These are phyloP conservation scores for Sipha flava DNA, from an alignment of 1,140 invertebrate species.

Conservation along the genomic window DNA sequence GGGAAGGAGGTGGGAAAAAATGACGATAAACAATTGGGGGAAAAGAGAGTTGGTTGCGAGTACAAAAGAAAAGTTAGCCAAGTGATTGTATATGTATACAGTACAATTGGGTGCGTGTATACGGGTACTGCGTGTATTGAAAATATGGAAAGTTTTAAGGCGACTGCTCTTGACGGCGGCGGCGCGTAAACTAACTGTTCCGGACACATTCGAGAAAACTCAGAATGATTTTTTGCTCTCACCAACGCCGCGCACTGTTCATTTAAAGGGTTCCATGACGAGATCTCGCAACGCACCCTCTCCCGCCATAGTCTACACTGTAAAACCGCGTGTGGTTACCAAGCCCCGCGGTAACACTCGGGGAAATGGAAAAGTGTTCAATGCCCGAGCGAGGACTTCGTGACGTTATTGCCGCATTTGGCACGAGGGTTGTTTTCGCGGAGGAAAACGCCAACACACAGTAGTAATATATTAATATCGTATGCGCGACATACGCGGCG, in stretches of 20 bases:
- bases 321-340: neutral
- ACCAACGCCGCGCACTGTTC: neutral
- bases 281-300: neutral
- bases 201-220: neutral
- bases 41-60: neutral
- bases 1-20: no score
- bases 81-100: neutral
- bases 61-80: neutral
- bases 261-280: neutral
- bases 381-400: no score
- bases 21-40: neutral
- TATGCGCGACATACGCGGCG: no score
- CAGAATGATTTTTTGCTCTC: neutral
- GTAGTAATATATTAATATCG: no score
- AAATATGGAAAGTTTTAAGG: conserved; percentile 4
- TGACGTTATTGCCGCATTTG: no score
- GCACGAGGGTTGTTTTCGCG: no score
- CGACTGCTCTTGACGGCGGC: neutral
- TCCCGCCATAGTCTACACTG: neutral
- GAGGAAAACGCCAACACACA: no score
- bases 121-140: neutral
- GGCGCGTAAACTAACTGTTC: neutral
- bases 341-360: no score
- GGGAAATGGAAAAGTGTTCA: no score
- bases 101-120: neutral